A percentile compares a stretch with the other conserved stretches of the same genome.
Evolutionary conservation across 2,797 vertebrate species (phyloP).

Genomic region (Chromobotia macracanthus): DNA sequence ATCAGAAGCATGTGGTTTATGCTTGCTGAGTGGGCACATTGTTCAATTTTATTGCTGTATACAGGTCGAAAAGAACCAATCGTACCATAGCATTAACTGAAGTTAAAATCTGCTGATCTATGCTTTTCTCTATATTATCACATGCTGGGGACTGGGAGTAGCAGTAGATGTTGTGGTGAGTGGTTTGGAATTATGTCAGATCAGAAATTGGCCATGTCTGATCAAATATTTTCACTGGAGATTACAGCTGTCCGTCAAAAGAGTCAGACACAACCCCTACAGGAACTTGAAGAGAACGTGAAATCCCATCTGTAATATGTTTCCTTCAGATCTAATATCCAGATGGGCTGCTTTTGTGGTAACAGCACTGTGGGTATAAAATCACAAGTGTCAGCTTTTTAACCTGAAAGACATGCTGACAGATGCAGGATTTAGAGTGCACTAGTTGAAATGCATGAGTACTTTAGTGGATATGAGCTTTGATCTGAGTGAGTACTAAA

Average conservation of each 20-base stretch:
- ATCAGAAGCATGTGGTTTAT: slow-evolving; percentile 46
- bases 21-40: slow-evolving; percentile 47
- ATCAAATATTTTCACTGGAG: slow-evolving; percentile 58
- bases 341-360: slow-evolving; percentile 32
- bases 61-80: slow-evolving; percentile 18
- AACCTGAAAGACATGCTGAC: slow-evolving; percentile 32
- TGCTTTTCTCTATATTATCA: slow-evolving; percentile 36
- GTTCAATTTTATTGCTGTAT: slow-evolving; percentile 36
- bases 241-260: slow-evolving; percentile 48
- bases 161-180: slow-evolving; percentile 18
- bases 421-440: slow-evolving; percentile 1
- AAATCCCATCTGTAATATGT: slow-evolving; percentile 50
- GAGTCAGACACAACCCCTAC: slow-evolving; percentile 10
- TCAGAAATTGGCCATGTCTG: slow-evolving; percentile 37
- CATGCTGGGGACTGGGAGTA: slow-evolving; percentile 17
- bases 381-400: slow-evolving; percentile 26
- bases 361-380: slow-evolving; percentile 16
- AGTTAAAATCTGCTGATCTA: slow-evolving; percentile 40
- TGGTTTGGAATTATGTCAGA: slow-evolving; percentile 30
- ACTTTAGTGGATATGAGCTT: slow-evolving; percentile 9
- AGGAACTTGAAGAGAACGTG: slow-evolving; percentile 23
- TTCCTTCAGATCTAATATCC: slow-evolving; percentile 49
- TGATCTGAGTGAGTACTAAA: background rate
- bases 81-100: slow-evolving; percentile 8
- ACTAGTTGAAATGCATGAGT: slow-evolving; percentile 21